Evolutionary conservation across 2,113 vertebrate species (phyloP).

Genomic region (Amphilophus citrinellus): DNA sequence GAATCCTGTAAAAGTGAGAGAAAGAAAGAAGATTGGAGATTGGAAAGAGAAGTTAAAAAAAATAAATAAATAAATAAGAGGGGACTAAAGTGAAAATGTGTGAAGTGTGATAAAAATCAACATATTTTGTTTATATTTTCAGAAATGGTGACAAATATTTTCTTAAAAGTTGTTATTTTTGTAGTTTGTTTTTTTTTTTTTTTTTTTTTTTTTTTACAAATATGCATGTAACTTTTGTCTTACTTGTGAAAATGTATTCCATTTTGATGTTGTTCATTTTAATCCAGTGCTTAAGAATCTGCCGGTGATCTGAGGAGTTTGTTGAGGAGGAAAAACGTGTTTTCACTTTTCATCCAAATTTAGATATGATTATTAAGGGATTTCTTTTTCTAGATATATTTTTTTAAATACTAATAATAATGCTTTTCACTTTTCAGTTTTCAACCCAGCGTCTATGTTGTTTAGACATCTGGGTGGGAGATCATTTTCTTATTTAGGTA

Average conservation of each 20-base stretch:
- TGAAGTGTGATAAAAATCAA: slow-evolving; percentile 42
- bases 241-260: neutral
- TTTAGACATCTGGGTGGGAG: neutral
- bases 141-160: neutral
- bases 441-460: neutral
- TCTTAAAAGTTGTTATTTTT: neutral
- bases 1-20: slow-evolving; percentile 71
- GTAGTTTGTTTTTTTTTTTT: neutral
- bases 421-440: neutral
- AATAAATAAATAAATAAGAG: neutral
- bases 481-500: neutral
- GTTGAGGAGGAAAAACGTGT: neutral
- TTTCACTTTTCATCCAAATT: neutral
- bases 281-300: neutral
- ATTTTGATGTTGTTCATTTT: neutral
- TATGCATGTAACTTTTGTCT: neutral
- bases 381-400: neutral
- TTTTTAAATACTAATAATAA: neutral
- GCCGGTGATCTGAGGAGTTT: fast-evolving
- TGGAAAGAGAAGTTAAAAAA: slow-evolving; percentile 17
- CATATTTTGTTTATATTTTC: slow-evolving; percentile 18
- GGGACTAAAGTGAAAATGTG: slow-evolving; percentile 34
- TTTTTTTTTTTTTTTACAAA: neutral
- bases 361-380: neutral
- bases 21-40: slow-evolving; percentile 14